Evolutionary conservation across 2,888 invertebrate genomes (phyloP).

Genomic region (Xylota segnis): DNA sequence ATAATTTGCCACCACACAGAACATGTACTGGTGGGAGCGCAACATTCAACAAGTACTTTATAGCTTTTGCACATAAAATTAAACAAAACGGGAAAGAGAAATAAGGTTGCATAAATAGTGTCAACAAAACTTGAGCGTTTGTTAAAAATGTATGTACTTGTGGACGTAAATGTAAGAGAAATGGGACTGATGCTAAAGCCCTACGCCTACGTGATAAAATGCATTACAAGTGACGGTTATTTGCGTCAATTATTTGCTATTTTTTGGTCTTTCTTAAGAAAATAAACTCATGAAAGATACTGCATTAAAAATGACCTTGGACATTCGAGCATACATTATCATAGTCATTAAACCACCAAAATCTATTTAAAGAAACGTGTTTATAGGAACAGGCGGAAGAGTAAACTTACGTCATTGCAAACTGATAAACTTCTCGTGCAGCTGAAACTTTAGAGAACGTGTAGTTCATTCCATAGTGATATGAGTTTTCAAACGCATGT

Average conservation of each 20-base stretch:
- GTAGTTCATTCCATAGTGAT: too few species aligned
- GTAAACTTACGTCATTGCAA: not conserved
- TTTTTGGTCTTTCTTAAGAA: not conserved
- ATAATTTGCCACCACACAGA: slow-evolving; percentile 11
- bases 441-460: not conserved
- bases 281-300: not conserved
- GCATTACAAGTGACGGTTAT: not conserved
- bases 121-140: not conserved
- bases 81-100: not conserved
- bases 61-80: not conserved
- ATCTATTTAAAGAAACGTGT: not conserved
- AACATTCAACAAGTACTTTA: slow-evolving; percentile 35
- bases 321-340: not conserved
- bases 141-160: too few species aligned
- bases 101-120: not conserved
- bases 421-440: slow-evolving; percentile 5
- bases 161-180: not conserved
- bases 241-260: not conserved
- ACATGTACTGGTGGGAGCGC: not conserved
- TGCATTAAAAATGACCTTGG: not conserved
- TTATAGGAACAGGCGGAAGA: not conserved
- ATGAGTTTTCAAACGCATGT: not conserved
- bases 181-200: not conserved
- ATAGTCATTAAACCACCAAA: not conserved
- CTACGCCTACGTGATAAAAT: not conserved